Base-by-base conservation (phyloP, 2,797 vertebrate genomes). In the Paguma larvata region DNA sequence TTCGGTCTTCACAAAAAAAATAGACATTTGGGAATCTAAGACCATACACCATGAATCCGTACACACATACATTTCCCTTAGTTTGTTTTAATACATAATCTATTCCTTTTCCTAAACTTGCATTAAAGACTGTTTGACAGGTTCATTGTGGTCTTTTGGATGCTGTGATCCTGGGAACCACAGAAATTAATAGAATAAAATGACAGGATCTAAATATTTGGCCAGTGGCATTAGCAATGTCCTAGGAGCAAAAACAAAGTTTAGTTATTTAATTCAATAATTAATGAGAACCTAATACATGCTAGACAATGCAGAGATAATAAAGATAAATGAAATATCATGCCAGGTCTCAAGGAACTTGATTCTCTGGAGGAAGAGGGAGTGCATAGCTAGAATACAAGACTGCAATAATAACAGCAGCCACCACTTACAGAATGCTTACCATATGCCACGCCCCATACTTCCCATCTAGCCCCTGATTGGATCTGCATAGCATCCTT, bases 31-130 rank as follows among this genome's bases (percentile, higher is more conserved):
- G 32, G 51, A 80, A 8, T 4, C 18, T 80, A n/a, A 90, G 23
- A 30, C 38, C 51, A 62, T 53, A 77, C 25, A 38, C 46, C 34
- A 53, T 78, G 80, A 92, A 38, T 78, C 59, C 91, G 34, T 78
- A 9, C 53, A 79, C 13, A 84, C 0, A 65, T 11, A 56, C 12
- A 70, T 83, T 87, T 90, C 53, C 46, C 16, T 83, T 84, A 27
- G 46, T 86, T 78, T 86, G n/a, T 46, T 95, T 84, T 53, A 68
- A 91, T 82, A 16, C 11, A 85, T 78, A 85, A 85, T 19, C 86
- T 85, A 82, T 14, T 89, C 25, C 51, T 91, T 85, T 80, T 67
- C 32, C 34, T 82, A 79, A 88, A 75, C 32, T 21, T 68, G 7
- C 62, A 78, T 53, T 62, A 86, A 68, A 89, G 19, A 73, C 30